Base-by-base conservation (phyloP, 2,113 vertebrate species). In the Centrocercus urophasianus region DNA sequence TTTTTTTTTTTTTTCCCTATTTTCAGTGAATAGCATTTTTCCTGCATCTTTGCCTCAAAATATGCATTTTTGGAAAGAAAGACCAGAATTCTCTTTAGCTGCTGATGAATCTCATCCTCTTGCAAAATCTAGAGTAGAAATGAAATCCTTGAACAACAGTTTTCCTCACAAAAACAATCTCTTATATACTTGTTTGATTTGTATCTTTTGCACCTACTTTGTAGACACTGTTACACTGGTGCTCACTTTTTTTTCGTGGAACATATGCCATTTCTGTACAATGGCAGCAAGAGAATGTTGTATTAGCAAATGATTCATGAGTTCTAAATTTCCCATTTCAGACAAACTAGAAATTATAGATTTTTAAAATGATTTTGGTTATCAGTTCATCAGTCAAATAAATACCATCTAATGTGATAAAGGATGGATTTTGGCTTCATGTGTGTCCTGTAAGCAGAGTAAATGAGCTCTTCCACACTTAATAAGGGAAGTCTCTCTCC, bases 371-470 rank as follows among this genome's bases (percentile, higher is more conserved):
- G 11, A 83, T 89, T 92, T 92, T 72, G 8, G 1, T 94, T 95
- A 86, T 93, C 93, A 90, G 74, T 94, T 92, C 67, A 87, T 93
- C 81, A 78, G 66, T 90, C 77, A 95, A 93, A 91, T 86, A 75
- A 91, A 90, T 84, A 69, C 83, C 11, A 86, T 83, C 48, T 61
- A 82, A 61, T 69, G 69, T 0, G 0, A 11, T 63, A 76, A 86
- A 61, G 12, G 11, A 54, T 82, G 5, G 25, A 18, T 88, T 86
- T 94, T 77, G 57, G 81, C 42, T 88, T 94, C 47, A 72, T 38
- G 13, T 69, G 40, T 22, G 27, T 60, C 84, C 6, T 82, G 72
- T 75, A 65, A 13, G 17, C 78, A 63, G 28, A 92, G 78, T 72
- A 82, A 82, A 83, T 34, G 90, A 84, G 13, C 4, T 82, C 5